Base-by-base conservation (phyloP, 2,797 vertebrate species). In the Falco columbarius region DNA sequence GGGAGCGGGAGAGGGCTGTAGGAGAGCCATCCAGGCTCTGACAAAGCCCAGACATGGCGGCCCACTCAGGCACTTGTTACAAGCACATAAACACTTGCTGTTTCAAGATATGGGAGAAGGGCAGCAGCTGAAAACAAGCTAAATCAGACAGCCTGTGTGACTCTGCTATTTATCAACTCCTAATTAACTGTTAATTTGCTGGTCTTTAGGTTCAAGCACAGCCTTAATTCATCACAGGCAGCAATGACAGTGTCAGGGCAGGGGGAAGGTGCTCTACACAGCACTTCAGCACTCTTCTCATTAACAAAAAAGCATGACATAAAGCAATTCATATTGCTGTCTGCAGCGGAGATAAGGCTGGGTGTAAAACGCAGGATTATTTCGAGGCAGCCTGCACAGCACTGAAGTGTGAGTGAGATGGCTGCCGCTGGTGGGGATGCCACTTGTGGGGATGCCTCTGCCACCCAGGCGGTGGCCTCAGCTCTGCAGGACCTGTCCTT, bases 101-200 rank as follows among this genome's bases (percentile, higher is more conserved):
- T 87, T 85, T 97, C 63, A 62, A 98, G 98, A 98, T 97, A 98
- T 7, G 58, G 77, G 95, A 97, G 90, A 97, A 82, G 85, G 97
- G 63, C 95, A 87, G 97, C 97, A 89, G 97, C 91, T 97, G 97
- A 97, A 84, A 95, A 91, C 90, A 56, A 62, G 87, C 83, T 61
- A 52, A 95, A 81, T 81, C 86, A 82, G 72, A 95, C 96, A 89
- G 95, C 89, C 77, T 89, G 83, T 66, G 93, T 89, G 94, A 89
- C 98, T 98, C 98, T 98, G 98, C 98, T 98, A 98, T 99, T 98
- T 98, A 98, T 99, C 98, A 98, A 97, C 96, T 90, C 67, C 98
- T 99, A 98, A 98, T 99, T 98, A 98, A 98, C 98, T 98, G 98
- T 98, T 98, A 98, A 98, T 99, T 98, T 98, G 98, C 98, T 97